phyloP scores from a whole-genome alignment of 2,888 invertebrate genomes.

The Phlogophora meticulosa region DNA sequence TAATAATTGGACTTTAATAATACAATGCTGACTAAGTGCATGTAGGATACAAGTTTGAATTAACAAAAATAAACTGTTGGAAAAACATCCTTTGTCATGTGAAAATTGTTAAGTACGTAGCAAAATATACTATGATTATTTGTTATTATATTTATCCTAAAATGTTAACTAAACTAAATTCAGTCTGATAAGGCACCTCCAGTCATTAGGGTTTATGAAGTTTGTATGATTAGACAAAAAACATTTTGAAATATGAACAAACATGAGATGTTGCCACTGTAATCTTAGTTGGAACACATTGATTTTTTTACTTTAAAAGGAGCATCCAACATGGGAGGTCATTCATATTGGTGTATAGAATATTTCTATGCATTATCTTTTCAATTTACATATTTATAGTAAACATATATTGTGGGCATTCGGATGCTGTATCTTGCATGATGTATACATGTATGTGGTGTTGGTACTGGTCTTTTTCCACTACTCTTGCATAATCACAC shows the following conservation, averaged over 20 bases:
- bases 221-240: neutral
- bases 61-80: neutral
- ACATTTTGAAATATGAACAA: neutral
- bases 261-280: neutral
- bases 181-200: neutral
- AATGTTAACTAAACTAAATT: slow-evolving; percentile 2
- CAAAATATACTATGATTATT: too few species aligned
- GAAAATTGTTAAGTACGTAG: neutral
- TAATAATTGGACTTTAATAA: neutral
- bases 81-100: neutral
- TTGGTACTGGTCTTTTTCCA: slow-evolving; percentile 56
- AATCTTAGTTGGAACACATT: neutral
- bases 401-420: neutral
- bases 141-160: neutral
- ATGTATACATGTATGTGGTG: slow-evolving; percentile 22
- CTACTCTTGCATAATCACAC: slow-evolving; percentile 38
- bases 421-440: slow-evolving; percentile 18
- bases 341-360: slow-evolving; percentile 12
- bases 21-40: neutral
- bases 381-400: slow-evolving; percentile 20
- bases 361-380: slow-evolving; percentile 2
- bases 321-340: neutral
- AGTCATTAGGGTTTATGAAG: neutral
- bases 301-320: neutral
- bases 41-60: neutral